Conservation (phyloP, 2,888 invertebrate species). For the Eretmocerus hayati region DNA sequence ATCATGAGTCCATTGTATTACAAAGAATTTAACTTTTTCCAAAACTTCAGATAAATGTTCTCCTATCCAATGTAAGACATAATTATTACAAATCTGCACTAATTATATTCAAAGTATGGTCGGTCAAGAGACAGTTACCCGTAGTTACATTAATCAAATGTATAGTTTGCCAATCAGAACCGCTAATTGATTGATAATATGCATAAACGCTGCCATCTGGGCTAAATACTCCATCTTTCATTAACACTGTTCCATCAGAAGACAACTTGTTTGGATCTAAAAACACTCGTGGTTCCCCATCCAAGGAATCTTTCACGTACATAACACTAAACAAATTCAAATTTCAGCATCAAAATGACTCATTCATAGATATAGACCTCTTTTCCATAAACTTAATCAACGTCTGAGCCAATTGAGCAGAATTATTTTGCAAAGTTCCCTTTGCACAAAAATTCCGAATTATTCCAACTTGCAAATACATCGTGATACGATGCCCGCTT, state of each 20-base stretch:
- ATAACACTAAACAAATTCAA: conserved; percentile 60
- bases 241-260: conserved; percentile 81
- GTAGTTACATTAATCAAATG: conserved; percentile 70
- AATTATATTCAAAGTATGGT: not conserved
- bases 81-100: not conserved
- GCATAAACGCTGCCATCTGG: conserved; percentile 86
- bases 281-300: conserved; percentile 74
- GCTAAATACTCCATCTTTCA: conserved; percentile 71
- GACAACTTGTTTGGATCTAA: conserved; percentile 92
- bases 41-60: conserved; percentile 84
- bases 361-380: too few species aligned
- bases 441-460: too few species aligned
- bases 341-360: too few species aligned
- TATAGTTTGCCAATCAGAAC: conserved; percentile 95
- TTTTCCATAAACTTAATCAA: too few species aligned
- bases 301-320: conserved; percentile 76
- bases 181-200: conserved; percentile 85
- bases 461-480: too few species aligned
- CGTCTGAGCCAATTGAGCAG: too few species aligned
- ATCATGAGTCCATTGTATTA: conserved; percentile 91
- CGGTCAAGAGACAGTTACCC: conserved; percentile 48
- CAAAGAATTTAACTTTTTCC: conserved; percentile 85
- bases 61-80: conserved; percentile 48
- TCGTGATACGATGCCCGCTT: too few species aligned
- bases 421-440: too few species aligned